These are phyloP conservation scores for Hypomecis atomaria DNA, from an alignment of 2,888 invertebrate genomes.

Conservation along the genomic window DNA sequence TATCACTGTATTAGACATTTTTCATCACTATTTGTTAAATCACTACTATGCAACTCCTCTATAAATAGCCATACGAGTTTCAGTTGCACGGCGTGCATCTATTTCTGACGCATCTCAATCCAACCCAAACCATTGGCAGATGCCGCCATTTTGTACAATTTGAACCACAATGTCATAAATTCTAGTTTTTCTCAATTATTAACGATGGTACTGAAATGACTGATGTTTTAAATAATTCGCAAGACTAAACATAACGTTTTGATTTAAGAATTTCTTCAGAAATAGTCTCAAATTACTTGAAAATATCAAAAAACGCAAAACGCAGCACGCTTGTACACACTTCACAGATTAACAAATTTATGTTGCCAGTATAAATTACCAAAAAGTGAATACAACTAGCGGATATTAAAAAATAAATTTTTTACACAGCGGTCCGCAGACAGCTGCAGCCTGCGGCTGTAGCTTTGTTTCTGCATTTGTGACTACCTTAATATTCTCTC, in stretches of 20 bases:
- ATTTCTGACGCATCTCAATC: slow-evolving; percentile 71
- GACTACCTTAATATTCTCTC: too few species aligned
- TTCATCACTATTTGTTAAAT: slow-evolving; percentile 65
- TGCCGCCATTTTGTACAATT: slow-evolving; percentile 76
- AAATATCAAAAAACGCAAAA: background rate
- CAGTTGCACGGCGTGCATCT: slow-evolving; percentile 75
- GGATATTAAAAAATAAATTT: too few species aligned
- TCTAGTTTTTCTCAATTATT: background rate
- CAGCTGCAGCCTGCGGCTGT: too few species aligned
- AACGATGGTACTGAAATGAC: background rate
- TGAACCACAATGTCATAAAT: slow-evolving; percentile 18
- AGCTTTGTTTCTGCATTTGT: too few species aligned
- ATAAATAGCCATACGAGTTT: slow-evolving; percentile 73
- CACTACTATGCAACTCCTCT: slow-evolving; percentile 69
- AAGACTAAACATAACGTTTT: background rate
- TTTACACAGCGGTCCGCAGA: too few species aligned
- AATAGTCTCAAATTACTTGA: background rate
- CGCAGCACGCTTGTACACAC: slow-evolving; percentile 12
- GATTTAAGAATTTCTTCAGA: background rate
- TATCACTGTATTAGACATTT: slow-evolving; percentile 83
- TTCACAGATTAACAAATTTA: too few species aligned
- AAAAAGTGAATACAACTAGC: too few species aligned
- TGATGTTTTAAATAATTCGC: slow-evolving; percentile 1
- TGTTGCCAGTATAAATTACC: too few species aligned
- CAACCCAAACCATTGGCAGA: slow-evolving; percentile 62